These are phyloP conservation scores for Disparrhopalites patrizii DNA, from an alignment of 2,888 invertebrate species.

Conservation along the genomic window DNA sequence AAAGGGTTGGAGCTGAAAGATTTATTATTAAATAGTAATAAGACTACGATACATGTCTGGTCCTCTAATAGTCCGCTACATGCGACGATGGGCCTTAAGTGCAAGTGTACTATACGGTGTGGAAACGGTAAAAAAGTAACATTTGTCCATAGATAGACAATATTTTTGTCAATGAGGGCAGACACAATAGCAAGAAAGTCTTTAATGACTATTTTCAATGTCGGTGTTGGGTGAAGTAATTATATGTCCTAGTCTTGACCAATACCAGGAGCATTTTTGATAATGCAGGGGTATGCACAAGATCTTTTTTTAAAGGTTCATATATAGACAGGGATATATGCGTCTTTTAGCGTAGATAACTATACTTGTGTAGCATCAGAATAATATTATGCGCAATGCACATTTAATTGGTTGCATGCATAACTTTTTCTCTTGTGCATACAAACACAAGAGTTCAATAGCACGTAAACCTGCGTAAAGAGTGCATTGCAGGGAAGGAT, in stretches of 20 bases:
- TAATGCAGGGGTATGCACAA: too few species aligned
- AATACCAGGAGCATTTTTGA: too few species aligned
- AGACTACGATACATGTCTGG: too few species aligned
- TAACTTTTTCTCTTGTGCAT: background rate
- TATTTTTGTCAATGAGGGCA: too few species aligned
- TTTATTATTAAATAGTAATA: conserved; percentile 6
- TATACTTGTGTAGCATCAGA: too few species aligned
- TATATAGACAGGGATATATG: too few species aligned
- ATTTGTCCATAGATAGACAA: background rate
- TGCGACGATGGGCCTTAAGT: background rate
- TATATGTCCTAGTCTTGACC: background rate
- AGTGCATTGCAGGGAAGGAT: too few species aligned
- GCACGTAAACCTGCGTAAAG: too few species aligned
- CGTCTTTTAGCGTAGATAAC: too few species aligned
- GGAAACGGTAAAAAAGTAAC: background rate
- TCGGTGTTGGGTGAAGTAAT: background rate
- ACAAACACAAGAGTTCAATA: background rate
- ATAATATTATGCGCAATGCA: background rate
- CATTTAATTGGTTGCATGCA: background rate
- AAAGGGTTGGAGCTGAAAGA: background rate
- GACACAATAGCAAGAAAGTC: background rate
- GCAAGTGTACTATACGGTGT: too few species aligned
- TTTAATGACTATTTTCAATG: background rate
- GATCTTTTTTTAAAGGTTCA: too few species aligned
- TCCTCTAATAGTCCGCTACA: background rate